A percentile compares a stretch with the other conserved stretches of the same genome.
phyloP scores from a whole-genome alignment of 1,140 invertebrate genomes.

The Microplitis mediator region DNA sequence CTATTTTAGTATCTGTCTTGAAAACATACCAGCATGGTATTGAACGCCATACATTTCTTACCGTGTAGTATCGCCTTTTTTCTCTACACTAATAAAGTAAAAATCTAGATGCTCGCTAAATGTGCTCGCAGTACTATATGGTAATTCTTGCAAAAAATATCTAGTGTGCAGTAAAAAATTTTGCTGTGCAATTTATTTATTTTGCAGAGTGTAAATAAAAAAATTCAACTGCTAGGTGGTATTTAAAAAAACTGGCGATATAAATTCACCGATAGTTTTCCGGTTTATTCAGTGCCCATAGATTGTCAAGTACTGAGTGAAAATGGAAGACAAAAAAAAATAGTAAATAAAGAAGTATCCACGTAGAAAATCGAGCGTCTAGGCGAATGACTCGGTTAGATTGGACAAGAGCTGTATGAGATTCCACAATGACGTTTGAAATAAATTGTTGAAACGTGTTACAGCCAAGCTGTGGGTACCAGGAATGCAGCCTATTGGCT shows the following conservation, averaged over 20 bases:
- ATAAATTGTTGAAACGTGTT: slow-evolving; percentile 28
- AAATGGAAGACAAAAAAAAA: not conserved
- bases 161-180: too few species aligned
- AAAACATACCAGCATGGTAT: too few species aligned
- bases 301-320: not conserved
- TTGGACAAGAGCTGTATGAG: not conserved
- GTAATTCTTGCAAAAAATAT: too few species aligned
- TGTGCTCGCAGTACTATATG: too few species aligned
- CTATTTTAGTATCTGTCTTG: too few species aligned
- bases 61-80: too few species aligned
- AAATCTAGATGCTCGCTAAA: too few species aligned
- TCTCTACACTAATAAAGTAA: too few species aligned
- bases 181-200: not conserved
- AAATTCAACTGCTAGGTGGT: too few species aligned
- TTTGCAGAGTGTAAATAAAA: not conserved
- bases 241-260: not conserved
- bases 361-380: slow-evolving; percentile 22
- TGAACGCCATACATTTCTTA: too few species aligned
- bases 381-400: slow-evolving; percentile 21
- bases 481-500: slow-evolving; percentile 13
- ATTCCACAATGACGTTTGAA: slow-evolving; percentile 25
- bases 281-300: not conserved
- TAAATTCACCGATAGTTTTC: not conserved
- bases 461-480: not conserved
- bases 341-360: not conserved